These are phyloP conservation scores for Meriones psammophilus DNA, from an alignment of 2,797 vertebrate genomes.

Conservation along the genomic window DNA sequence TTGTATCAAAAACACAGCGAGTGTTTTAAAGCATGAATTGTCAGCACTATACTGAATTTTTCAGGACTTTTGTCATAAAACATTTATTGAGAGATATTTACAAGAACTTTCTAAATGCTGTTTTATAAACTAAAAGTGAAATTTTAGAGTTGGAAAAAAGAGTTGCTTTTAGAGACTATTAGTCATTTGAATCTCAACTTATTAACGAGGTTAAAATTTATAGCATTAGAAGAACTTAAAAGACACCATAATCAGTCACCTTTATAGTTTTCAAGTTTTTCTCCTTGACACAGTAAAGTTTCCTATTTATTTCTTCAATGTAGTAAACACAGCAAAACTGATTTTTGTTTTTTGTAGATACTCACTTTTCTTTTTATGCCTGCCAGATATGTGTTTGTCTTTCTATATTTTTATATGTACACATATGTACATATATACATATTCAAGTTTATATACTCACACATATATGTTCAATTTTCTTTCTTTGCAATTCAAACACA, in stretches of 20 bases:
- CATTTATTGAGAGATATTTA: background rate
- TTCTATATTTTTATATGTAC: background rate
- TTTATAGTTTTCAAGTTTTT: conserved; percentile 16
- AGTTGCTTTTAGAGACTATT: conserved; percentile 11
- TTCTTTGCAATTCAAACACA: background rate
- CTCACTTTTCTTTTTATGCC: background rate
- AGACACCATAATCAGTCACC: background rate
- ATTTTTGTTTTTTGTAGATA: conserved; percentile 45
- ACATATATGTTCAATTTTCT: background rate
- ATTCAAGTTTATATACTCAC: background rate
- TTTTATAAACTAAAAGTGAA: conserved; percentile 53
- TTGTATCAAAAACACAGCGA: background rate
- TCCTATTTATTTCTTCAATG: conserved; percentile 47
- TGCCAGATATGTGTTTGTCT: background rate
- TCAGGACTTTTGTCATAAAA: conserved; percentile 13
- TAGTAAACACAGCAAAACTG: conserved; percentile 2
- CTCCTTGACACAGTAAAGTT: conserved; percentile 1
- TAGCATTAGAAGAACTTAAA: conserved; percentile 13
- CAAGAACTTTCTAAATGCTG: background rate
- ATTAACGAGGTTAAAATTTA: conserved; percentile 51
- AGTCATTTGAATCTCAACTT: background rate
- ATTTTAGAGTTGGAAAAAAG: conserved; percentile 39
- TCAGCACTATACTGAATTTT: background rate
- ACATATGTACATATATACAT: background rate
- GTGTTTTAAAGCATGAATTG: background rate